Base-by-base conservation (phyloP, 2,113 vertebrate genomes). In the Harpagus bidentatus region DNA sequence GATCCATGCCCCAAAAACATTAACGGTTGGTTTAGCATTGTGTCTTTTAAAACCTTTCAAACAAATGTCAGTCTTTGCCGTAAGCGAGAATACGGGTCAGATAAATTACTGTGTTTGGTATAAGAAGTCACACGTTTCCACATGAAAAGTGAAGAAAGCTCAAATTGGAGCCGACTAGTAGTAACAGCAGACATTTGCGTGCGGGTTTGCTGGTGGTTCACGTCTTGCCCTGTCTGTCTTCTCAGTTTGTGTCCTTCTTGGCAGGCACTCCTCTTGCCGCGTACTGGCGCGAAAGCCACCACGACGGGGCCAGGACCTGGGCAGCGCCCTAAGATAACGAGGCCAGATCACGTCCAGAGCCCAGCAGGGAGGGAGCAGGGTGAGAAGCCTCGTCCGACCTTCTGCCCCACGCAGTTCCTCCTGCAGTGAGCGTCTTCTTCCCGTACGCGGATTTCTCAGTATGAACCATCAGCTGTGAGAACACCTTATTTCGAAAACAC, bases 121-220 rank as follows among this genome's bases (percentile, higher is more conserved):
- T 26, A n/a, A 43, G 13, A 47, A 55, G 52, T 52, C 34, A 34
- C 38, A 15, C 0, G 0, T 40, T 73, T 48, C 10, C 48, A 20
- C 0, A 0, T 19, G 18, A 66, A 28, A 38, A 29, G 1, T 6
- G 55, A 84, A 31, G 62, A 77, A 82, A 36, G 43, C 40, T 77
- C 40, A 10, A 11, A 38, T 0, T 25, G 63, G 40, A 76, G 62
- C 1, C 0, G 0, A 43, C 2, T 25, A 50, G 48, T 14, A 3
- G 1, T 10, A 53, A 9, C 21, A 73, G 45, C 10, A 10, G 43
- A 6, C 4, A 1, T 31, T 38, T 52, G 52, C 9, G 42, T 10
- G 29, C 0, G 4, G 16, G 5, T 47, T 40, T 53, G 55, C 2
- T 45, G 42, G 18, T 32, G 45, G 40, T 80, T 71, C 80, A 16